Evolutionary conservation across 2,113 vertebrate species (phyloP).

Genomic region (Varanus salvator): DNA sequence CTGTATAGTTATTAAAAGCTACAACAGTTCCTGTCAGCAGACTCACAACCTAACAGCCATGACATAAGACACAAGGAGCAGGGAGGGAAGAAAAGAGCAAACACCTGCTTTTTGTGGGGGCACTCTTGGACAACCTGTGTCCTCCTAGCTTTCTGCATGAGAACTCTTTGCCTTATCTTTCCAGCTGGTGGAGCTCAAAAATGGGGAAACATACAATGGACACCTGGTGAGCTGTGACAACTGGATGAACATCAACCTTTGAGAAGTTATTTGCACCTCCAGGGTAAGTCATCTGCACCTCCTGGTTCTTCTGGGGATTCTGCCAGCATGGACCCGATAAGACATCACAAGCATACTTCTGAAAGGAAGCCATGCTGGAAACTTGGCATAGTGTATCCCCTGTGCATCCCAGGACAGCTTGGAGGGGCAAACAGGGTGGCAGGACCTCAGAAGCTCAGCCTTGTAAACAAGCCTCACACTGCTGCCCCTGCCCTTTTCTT

Average conservation of each 20-base stretch:
- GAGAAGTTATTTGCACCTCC: slow-evolving; percentile 97
- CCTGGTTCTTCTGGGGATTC: too few relatives aligned
- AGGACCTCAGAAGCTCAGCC: background rate
- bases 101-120: too few relatives aligned
- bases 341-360: too few relatives aligned
- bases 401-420: too few relatives aligned
- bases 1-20: too few relatives aligned
- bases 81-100: too few relatives aligned
- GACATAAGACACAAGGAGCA: too few relatives aligned
- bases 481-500: background rate
- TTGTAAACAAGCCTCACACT: background rate
- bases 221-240: slow-evolving; percentile 99
- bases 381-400: background rate
- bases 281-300: too few relatives aligned
- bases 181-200: slow-evolving; percentile 97
- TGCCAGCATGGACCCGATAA: background rate
- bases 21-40: too few relatives aligned
- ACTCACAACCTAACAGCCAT: too few relatives aligned
- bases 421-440: too few relatives aligned
- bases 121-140: too few relatives aligned
- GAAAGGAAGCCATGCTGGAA: background rate
- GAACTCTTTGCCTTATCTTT: background rate
- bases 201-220: slow-evolving; percentile 96
- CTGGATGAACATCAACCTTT: slow-evolving; percentile 99
- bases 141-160: background rate